Evolutionary conservation across 1,140 invertebrate genomes (phyloP).

Genomic region (Heliconius hermathena): DNA sequence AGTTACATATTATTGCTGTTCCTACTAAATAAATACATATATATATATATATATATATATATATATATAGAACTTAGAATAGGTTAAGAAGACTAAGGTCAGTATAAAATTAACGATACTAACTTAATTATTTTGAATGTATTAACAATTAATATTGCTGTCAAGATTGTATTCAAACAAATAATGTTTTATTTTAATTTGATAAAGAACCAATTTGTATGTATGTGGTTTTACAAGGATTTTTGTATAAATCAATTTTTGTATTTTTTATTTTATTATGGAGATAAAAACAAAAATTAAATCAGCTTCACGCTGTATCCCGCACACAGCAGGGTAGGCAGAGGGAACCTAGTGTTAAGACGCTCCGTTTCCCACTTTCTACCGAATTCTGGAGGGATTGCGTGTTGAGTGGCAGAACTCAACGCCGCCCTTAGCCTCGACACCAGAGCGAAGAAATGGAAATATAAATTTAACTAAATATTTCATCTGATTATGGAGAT

Average conservation of each 20-base stretch:
- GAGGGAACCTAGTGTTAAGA: too few relatives aligned
- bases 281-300: neutral
- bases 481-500: neutral
- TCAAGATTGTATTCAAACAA: conserved; percentile 21
- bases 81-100: conserved; percentile 34
- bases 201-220: conserved; percentile 22
- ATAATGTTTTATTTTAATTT: conserved; percentile 34
- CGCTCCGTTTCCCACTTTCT: too few relatives aligned
- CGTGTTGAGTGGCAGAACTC: too few relatives aligned
- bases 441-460: too few relatives aligned
- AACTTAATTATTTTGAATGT: conserved; percentile 33
- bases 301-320: too few relatives aligned
- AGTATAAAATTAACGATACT: conserved; percentile 32
- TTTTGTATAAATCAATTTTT: conserved; percentile 7
- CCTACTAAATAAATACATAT: neutral
- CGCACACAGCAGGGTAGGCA: too few relatives aligned
- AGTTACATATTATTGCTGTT: conserved; percentile 7
- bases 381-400: too few relatives aligned
- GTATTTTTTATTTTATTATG: neutral
- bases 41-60: neutral
- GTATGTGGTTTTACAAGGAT: conserved; percentile 19
- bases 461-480: too few relatives aligned
- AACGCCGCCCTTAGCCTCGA: too few relatives aligned
- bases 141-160: conserved; percentile 32
- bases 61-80: conserved; percentile 20